Percentiles rank a stretch among this genome's conserved stretches.
phyloP scores from a whole-genome alignment of 2,888 invertebrate species.

The Lithophane ornitopus region DNA sequence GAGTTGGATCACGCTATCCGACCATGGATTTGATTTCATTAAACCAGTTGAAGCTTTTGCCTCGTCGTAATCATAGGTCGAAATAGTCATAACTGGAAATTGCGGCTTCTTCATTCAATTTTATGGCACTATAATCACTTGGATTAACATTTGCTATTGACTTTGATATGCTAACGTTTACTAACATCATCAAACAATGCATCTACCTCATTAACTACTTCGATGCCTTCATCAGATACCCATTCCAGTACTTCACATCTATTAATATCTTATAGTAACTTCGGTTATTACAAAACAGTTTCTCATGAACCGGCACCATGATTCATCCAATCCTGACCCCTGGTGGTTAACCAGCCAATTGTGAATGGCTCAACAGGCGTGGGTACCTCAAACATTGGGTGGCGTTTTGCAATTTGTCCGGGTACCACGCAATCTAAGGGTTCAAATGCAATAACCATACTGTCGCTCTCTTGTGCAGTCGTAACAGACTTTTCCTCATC shows the following conservation, averaged over 20 bases:
- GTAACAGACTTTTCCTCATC: constrained; percentile 15
- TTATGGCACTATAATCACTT: constrained; percentile 5
- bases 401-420: constrained; percentile 60
- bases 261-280: constrained; percentile 50
- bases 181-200: constrained; percentile 35
- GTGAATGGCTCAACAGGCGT: constrained; percentile 56
- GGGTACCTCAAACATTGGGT: constrained; percentile 51
- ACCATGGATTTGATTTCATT: constrained; percentile 37
- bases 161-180: constrained; percentile 9
- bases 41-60: constrained; percentile 12
- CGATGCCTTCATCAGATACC: constrained; percentile 52
- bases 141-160: constrained; percentile 19
- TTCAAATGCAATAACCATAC: constrained; percentile 49
- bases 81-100: not conserved
- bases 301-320: constrained; percentile 68
- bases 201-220: constrained; percentile 17
- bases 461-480: constrained; percentile 25
- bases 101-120: not conserved
- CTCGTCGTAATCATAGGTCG: not conserved
- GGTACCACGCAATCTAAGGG: constrained; percentile 55
- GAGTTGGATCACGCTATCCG: constrained; percentile 48
- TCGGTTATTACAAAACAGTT: constrained; percentile 64
- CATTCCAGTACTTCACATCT: constrained; percentile 20
- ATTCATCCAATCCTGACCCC: constrained; percentile 76
- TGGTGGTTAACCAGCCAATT: constrained; percentile 67